Evolutionary conservation across 1,140 invertebrate species (phyloP), one percentile per base, ranked within the genome.

Genomic region (Bombus sylvicola): DNA sequence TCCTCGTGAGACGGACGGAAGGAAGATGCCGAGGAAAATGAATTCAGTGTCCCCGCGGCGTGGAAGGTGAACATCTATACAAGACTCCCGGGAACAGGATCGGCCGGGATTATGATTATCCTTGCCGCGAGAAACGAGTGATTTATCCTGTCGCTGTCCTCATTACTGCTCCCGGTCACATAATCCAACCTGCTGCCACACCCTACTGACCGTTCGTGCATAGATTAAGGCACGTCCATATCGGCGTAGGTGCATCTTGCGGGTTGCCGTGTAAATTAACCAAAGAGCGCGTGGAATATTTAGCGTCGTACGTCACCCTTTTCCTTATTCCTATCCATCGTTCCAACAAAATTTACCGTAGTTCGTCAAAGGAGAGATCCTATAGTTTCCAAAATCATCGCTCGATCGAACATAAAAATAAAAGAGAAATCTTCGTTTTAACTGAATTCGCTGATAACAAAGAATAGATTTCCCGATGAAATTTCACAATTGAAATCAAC

Each of bases 141-240:
- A 94, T 95, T 94, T 94, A 94, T 94, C 90, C 92, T 84, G 92
- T 94, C 92, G 93, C 91, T 92, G 92, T 94, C 85, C 93, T 94
- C 93, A 94, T 94, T 94, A 94, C 92, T 81, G 90, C 89, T 91
- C 91, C 92, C 90, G 89, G 91, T 92, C 93, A 92, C 91, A 93
- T 87, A 91, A 91, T 89, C 90, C 88, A 92, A 93, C 91, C 89
- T 90, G 91, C 87, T 82, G 91, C 93, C 94, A 93, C 94, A 94
- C 94, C 94, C 93, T 93, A 89, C 83, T 85, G 87, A 91, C 86
- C 81, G 85, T 74, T 91, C 83, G 83, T 34, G 88, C 91, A 90
- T 92, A 92, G 91, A 92, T 92, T 92, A 90, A 92, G 88, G 81
- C 85, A 90, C 83, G 90, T 91, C 89, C 90, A 90, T 91, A 91